Evolutionary conservation across 2,797 vertebrate genomes (phyloP), one percentile per base, ranked within the genome.

Genomic region (Epinephelus awoara): DNA sequence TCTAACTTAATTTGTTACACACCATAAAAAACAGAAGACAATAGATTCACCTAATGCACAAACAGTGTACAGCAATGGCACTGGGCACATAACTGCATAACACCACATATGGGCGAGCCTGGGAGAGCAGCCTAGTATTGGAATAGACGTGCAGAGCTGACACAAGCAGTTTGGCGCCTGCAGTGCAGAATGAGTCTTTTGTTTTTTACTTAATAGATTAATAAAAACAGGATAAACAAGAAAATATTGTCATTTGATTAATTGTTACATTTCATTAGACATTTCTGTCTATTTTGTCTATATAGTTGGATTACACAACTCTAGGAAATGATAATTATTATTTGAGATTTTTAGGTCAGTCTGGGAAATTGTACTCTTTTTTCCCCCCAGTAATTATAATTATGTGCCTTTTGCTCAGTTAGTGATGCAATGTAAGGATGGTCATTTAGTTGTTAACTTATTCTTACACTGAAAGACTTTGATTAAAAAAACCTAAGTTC

Each of bases 1-100:
- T 55, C 73, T 52, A 61, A 69, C 71, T 82, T 77, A 44, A 84
- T 90, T 88, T 83, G 87, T 77, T 83, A 71, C 72, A 77, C 66
- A 66, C 52, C 63, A 84, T 85, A 82, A 79, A 51, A 85, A 83
- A 50, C 58, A 51, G 51, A 70, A 61, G 76, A 83, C 55, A 83
- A 64, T 23, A 56, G 49, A 72, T 64, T 61, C 47, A 75, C 61
- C 65, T 77, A 67, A 81, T 59, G 75, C 70, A 50, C 66, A 51
- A 75, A 70, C 27, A 4, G 73, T 58, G 61, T 29, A 59, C 21
- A 54, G 27, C 34, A 72, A 25, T 19, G 47, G 29, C 61, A 62
- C 50, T 9, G 66, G 44, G 72, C 58, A 72, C 56, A 72, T 77
- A 46, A 55, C 42, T 51, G 78, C 64, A 46, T 44, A 62, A 47